Evolutionary conservation across 2,888 invertebrate genomes (phyloP).

Genomic region (Leucophora obtusa): DNA sequence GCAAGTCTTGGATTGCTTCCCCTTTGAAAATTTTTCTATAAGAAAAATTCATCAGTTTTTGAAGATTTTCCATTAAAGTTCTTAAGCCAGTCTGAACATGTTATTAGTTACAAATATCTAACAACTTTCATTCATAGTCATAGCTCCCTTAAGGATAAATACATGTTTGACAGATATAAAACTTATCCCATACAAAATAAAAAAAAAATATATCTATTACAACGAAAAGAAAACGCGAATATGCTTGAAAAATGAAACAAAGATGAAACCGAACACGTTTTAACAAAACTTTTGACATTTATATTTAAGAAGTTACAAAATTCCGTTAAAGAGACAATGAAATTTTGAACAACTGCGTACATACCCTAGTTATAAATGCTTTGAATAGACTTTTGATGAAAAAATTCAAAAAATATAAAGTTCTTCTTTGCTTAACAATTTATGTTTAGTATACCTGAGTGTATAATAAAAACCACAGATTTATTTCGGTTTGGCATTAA

Average conservation of each 20-base stretch:
- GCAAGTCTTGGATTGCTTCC: too few relatives aligned
- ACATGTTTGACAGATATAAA: neutral
- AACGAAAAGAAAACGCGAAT: constrained; percentile 21
- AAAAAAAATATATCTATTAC: constrained; percentile 25
- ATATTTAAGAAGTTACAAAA: constrained; percentile 20
- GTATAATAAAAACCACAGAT: constrained; percentile 49
- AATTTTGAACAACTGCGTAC: neutral
- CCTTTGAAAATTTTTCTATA: too few relatives aligned
- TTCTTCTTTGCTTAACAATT: neutral
- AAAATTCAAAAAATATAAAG: neutral
- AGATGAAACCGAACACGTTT: constrained; percentile 38
- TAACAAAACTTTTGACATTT: constrained; percentile 51
- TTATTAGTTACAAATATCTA: neutral
- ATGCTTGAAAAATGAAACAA: neutral
- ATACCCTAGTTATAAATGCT: neutral
- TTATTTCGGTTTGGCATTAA: constrained; percentile 10
- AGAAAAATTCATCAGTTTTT: too few relatives aligned
- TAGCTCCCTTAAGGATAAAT: constrained; percentile 29
- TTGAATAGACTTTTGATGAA: neutral
- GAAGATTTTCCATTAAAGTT: too few relatives aligned
- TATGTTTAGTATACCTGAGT: constrained; percentile 28
- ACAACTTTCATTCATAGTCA: constrained; percentile 11
- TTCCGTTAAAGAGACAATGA: neutral
- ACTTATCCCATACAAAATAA: neutral
- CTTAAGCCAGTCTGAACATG: neutral